Evolutionary conservation across 2,113 vertebrate species (phyloP).

Genomic region (Pelecanoides urinatrix): DNA sequence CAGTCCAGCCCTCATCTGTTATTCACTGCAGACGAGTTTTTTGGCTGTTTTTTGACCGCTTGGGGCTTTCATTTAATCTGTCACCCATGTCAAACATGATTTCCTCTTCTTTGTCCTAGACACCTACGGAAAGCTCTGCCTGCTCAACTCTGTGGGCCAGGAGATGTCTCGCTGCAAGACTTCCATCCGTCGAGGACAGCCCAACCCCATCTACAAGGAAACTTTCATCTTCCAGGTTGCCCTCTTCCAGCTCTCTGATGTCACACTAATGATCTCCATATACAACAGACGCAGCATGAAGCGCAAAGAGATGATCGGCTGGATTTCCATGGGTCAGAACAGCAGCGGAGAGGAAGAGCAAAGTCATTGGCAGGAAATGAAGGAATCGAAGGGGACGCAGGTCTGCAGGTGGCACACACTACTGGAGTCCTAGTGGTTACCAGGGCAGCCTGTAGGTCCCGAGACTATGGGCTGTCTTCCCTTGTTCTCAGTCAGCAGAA

Average conservation of each 20-base stretch:
- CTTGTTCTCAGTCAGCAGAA: not conserved
- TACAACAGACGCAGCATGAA: constrained; percentile 93
- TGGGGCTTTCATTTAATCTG: not conserved
- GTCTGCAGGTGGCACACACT: constrained; percentile 91
- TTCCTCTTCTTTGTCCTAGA: constrained; percentile 70
- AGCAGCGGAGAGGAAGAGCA: constrained; percentile 92
- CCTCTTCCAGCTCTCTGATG: constrained; percentile 95
- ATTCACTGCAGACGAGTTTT: not conserved
- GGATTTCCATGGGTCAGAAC: constrained; percentile 91
- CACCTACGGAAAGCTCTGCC: constrained; percentile 89
- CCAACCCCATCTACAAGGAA: constrained; percentile 96
- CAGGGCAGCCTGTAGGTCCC: not conserved
- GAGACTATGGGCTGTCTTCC: not conserved
- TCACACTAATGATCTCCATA: constrained; percentile 91
- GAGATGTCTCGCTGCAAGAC: constrained; percentile 96
- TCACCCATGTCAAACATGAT: not conserved
- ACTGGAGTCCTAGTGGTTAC: constrained; percentile 81
- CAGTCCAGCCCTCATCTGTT: not conserved
- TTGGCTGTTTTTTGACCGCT: not conserved
- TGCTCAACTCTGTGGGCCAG: constrained; percentile 91
- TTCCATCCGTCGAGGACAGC: constrained; percentile 88
- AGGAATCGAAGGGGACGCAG: constrained; percentile 82
- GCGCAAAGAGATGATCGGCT: constrained; percentile 96
- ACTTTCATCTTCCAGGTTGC: constrained; percentile 97
- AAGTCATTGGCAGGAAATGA: constrained; percentile 95